These are phyloP conservation scores for Leptopilina syphax DNA, from an alignment of 2,888 invertebrate species.

Conservation along the genomic window DNA sequence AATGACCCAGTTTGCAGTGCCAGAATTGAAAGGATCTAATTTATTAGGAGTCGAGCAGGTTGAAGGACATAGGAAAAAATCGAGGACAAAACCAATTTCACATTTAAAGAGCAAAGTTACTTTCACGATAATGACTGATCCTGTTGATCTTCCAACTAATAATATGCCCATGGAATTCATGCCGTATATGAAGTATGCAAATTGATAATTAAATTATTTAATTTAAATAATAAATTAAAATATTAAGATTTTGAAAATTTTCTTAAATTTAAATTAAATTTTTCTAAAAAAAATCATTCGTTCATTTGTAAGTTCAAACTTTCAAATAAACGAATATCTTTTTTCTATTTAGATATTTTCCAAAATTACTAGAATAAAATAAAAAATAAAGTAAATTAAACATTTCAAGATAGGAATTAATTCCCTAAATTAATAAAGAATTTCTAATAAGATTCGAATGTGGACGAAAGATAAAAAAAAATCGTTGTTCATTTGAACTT, in stretches of 20 bases:
- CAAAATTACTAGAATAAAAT: too few relatives aligned
- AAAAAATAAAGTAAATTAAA: too few relatives aligned
- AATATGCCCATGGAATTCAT: constrained; percentile 85
- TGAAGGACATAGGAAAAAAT: constrained; percentile 43
- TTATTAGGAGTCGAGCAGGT: constrained; percentile 79
- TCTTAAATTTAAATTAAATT: not conserved
- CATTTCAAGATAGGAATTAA: too few relatives aligned
- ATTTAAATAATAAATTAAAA: too few relatives aligned
- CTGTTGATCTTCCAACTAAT: constrained; percentile 81
- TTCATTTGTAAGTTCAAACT: too few relatives aligned
- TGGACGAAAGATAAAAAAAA: too few relatives aligned
- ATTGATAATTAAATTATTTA: constrained; percentile 13
- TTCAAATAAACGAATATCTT: too few relatives aligned
- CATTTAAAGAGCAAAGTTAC: constrained; percentile 87
- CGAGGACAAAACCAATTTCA: constrained; percentile 79
- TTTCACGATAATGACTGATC: constrained; percentile 88
- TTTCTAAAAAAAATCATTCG: too few relatives aligned
- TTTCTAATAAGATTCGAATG: too few relatives aligned
- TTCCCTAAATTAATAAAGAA: too few relatives aligned
- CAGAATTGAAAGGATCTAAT: constrained; percentile 86
- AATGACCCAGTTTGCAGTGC: constrained; percentile 86
- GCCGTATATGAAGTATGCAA: constrained; percentile 79
- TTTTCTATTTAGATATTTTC: too few relatives aligned
- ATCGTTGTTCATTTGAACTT: too few relatives aligned
- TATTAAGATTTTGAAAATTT: constrained; percentile 16